These are phyloP conservation scores for Frankliniella intonsa DNA, from an alignment of 2,888 invertebrate species.

Conservation along the genomic window DNA sequence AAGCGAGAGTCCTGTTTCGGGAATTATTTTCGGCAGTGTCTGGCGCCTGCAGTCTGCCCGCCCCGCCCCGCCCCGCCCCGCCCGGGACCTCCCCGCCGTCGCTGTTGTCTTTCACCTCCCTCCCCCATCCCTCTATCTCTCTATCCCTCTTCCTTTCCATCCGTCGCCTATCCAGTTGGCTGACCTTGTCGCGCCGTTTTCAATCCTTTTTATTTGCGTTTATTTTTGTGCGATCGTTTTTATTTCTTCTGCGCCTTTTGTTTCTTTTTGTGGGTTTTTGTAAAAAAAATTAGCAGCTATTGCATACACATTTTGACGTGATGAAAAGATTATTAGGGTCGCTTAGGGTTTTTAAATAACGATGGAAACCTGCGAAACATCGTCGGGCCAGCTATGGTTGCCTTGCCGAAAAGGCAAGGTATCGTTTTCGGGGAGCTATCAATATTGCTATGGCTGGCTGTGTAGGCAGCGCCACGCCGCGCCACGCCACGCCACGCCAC, in stretches of 20 bases:
- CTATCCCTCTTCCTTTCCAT: neutral
- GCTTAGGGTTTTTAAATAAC: too few relatives aligned
- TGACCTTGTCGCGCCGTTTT: slow-evolving; percentile 10
- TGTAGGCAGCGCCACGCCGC: slow-evolving; percentile 26
- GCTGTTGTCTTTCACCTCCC: neutral
- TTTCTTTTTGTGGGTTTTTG: neutral
- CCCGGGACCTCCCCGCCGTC: neutral
- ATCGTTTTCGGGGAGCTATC: neutral
- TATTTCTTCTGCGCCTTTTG: neutral
- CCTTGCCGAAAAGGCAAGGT: too few relatives aligned
- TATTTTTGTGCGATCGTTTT: too few relatives aligned
- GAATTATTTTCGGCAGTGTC: slow-evolving; percentile 5
- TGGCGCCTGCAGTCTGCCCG: slow-evolving; percentile 18
- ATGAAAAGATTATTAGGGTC: too few relatives aligned
- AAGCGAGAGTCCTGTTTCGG: neutral
- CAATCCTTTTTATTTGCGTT: neutral
- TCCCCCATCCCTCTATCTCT: neutral
- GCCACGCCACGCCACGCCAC: slow-evolving; percentile 28
- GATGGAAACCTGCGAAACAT: too few relatives aligned
- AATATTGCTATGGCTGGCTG: neutral
- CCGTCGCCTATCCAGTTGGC: neutral
- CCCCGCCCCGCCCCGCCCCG: slow-evolving; percentile 26
- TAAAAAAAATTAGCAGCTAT: too few relatives aligned
- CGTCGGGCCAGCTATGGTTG: too few relatives aligned
- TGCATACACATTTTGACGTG: too few relatives aligned